A percentile compares a stretch with the other conserved stretches of the same genome.
Evolutionary conservation across 1,140 invertebrate genomes (phyloP).

Genomic region (Uloborus diversus): DNA sequence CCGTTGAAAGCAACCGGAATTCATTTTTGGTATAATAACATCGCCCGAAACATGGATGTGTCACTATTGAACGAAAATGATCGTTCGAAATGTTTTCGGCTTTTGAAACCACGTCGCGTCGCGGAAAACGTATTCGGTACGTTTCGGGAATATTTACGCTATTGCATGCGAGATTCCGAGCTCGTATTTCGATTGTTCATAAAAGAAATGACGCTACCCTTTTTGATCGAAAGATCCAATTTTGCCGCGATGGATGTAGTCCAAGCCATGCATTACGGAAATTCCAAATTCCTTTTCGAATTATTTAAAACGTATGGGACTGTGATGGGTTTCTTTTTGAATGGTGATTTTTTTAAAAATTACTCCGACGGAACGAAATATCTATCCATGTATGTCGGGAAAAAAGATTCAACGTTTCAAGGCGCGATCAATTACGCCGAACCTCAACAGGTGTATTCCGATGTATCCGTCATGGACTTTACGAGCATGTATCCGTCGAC

Average conservation of each 20-base stretch:
- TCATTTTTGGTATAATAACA: slow-evolving; percentile 17
- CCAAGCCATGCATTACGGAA: background rate
- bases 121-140: background rate
- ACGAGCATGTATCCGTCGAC: background rate
- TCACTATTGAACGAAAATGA: background rate
- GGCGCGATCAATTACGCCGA: slow-evolving; percentile 7
- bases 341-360: background rate
- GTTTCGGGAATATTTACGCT: background rate
- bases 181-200: slow-evolving; percentile 1
- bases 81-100: background rate
- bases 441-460: background rate
- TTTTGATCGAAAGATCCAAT: slow-evolving; percentile 15
- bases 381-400: background rate
- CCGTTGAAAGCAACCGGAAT: slow-evolving; percentile 5
- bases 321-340: slow-evolving; percentile 12
- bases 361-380: background rate
- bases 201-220: background rate
- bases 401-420: slow-evolving; percentile 13
- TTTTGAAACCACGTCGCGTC: background rate
- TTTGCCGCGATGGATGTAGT: background rate
- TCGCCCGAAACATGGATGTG: background rate
- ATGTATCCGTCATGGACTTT: slow-evolving; percentile 14
- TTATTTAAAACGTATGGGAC: slow-evolving; percentile 18
- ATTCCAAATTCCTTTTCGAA: slow-evolving; percentile 8
- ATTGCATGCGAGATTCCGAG: slow-evolving; percentile 6